Conservation (phyloP, 2,888 invertebrate genomes). For the Amblyjoppa proteus region DNA sequence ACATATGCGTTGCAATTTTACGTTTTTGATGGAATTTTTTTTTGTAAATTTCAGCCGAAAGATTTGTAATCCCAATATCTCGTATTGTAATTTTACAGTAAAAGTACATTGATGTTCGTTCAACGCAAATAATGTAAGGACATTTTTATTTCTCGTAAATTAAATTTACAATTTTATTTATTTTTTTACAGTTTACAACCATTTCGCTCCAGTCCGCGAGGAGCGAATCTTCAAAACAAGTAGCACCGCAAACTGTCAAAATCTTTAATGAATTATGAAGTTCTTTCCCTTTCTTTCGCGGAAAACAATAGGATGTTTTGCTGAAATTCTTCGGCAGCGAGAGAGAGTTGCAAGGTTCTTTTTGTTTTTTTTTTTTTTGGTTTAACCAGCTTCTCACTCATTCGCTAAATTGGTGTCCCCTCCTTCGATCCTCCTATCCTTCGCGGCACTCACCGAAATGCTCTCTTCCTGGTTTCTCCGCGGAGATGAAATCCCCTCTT, state of each 20-base stretch:
- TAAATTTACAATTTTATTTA: too few relatives aligned
- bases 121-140: too few relatives aligned
- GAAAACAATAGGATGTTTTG: conserved; percentile 50
- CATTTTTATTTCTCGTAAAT: too few relatives aligned
- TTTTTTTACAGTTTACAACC: not conserved
- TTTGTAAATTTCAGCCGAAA: too few relatives aligned
- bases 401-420: conserved; percentile 23
- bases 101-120: too few relatives aligned
- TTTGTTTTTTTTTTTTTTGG: conserved; percentile 15
- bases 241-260: not conserved
- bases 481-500: conserved; percentile 26
- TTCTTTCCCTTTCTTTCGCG: conserved; percentile 27
- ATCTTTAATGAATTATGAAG: conserved; percentile 8
- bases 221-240: not conserved
- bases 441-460: not conserved
- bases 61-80: too few relatives aligned
- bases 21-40: too few relatives aligned
- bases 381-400: conserved; percentile 26
- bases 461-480: conserved; percentile 35
- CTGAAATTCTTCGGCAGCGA: conserved; percentile 14
- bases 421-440: not conserved
- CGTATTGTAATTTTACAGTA: too few relatives aligned
- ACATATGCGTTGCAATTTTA: too few relatives aligned
- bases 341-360: conserved; percentile 45
- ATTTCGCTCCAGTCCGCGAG: not conserved